Evolutionary conservation across 2,888 invertebrate genomes (phyloP).

Genomic region (Apoda limacodes): DNA sequence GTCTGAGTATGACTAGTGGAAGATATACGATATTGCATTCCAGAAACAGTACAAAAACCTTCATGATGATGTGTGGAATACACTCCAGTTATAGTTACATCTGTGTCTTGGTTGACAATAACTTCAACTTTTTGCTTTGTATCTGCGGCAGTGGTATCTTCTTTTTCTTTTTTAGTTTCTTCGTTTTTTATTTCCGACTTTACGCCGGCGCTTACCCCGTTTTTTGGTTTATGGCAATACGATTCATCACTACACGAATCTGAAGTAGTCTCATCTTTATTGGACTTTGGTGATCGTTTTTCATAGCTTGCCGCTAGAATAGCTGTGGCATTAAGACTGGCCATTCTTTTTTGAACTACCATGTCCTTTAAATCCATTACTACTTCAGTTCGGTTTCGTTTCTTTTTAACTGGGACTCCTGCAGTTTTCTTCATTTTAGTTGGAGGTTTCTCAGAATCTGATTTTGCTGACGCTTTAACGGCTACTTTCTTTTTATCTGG

Average conservation of each 20-base stretch:
- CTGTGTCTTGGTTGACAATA: conserved; percentile 87
- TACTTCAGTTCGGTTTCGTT: conserved; percentile 71
- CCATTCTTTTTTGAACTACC: conserved; percentile 91
- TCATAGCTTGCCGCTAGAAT: conserved; percentile 92
- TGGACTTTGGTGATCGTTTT: conserved; percentile 72
- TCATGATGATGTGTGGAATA: conserved; percentile 87
- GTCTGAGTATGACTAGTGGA: conserved; percentile 89
- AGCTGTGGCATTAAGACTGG: conserved; percentile 90
- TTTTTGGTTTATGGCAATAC: conserved; percentile 63
- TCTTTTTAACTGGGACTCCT: conserved; percentile 59
- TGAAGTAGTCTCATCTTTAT: conserved; percentile 69
- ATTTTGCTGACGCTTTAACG: conserved; percentile 42
- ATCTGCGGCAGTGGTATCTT: conserved; percentile 38
- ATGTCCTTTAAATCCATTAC: conserved; percentile 88
- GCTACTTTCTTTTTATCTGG: conserved; percentile 47
- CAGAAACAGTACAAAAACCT: conserved; percentile 86
- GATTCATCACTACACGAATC: conserved; percentile 66
- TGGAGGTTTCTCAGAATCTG: conserved; percentile 62
- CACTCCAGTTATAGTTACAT: conserved; percentile 89
- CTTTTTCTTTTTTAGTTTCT: conserved; percentile 50
- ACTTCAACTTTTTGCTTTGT: conserved; percentile 77
- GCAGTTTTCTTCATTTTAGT: conserved; percentile 55
- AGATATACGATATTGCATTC: conserved; percentile 89
- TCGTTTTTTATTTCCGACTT: conserved; percentile 64
- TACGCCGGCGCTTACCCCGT: conserved; percentile 64